Percentiles rank a stretch among this genome's conserved stretches.
These are phyloP conservation scores for Caenorhabditis doughertyi DNA, from an alignment of 2,888 invertebrate species.

Conservation along the genomic window DNA sequence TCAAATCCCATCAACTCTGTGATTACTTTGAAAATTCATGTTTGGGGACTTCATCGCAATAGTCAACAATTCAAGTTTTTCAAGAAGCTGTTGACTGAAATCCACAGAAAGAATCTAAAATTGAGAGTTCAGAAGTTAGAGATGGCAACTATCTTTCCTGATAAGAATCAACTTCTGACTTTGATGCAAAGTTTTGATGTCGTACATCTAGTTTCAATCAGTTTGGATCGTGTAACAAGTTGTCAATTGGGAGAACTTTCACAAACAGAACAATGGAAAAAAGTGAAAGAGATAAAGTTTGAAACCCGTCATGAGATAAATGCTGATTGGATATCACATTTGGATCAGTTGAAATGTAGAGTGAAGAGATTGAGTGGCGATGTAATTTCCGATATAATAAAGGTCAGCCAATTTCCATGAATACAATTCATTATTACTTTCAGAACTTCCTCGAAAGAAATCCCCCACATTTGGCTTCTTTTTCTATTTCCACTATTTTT, in stretches of 20 bases:
- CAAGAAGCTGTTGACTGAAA: background rate
- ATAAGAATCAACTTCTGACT: background rate
- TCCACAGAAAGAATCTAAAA: background rate
- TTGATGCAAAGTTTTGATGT: background rate
- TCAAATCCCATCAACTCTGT: background rate
- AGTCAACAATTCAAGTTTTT: conserved; percentile 14
- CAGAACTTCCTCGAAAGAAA: background rate
- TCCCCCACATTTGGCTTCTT: background rate
- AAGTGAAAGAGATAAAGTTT: background rate
- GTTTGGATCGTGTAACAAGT: background rate
- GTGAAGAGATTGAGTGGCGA: background rate
- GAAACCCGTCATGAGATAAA: background rate
- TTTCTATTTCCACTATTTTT: background rate
- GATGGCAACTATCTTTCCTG: background rate
- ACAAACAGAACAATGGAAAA: conserved; percentile 1
- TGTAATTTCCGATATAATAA: background rate
- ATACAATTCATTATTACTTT: background rate
- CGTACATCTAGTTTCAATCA: background rate
- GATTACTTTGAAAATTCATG: background rate
- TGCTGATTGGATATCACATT: background rate
- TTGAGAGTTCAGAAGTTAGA: background rate
- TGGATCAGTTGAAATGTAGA: background rate
- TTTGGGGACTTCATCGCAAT: background rate
- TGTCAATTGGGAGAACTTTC: background rate
- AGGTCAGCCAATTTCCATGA: background rate